Percentiles rank a stretch among this genome's conserved stretches.
Conservation (phyloP, 2,888 invertebrate genomes). For the Sacculina carcini region DNA sequence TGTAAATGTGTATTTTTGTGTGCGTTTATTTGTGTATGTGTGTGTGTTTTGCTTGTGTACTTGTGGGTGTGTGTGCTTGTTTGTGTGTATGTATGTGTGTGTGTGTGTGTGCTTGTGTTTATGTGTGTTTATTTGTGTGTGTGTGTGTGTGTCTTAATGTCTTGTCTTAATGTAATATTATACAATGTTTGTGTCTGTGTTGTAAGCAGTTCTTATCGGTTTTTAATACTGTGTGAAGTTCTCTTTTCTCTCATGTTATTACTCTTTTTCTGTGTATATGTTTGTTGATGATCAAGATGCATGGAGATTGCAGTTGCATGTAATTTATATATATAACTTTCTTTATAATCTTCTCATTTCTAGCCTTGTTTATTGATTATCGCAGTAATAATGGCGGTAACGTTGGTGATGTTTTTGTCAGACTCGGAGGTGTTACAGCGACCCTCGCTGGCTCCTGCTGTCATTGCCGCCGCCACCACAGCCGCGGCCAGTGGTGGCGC, state of each 20-base stretch:
- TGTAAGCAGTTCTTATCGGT: neutral
- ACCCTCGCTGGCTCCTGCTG: neutral
- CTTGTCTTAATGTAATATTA: too few species aligned
- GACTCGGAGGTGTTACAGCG: neutral
- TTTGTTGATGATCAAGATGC: neutral
- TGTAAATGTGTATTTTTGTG: neutral
- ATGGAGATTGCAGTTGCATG: too few species aligned
- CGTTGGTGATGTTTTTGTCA: neutral
- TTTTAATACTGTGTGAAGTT: neutral
- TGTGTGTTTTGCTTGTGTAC: too few species aligned
- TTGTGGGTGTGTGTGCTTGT: too few species aligned
- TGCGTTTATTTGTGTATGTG: too few species aligned
- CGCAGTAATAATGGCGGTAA: neutral
- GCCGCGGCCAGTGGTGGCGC: constrained; percentile 3
- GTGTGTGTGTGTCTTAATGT: too few species aligned
- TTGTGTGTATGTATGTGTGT: too few species aligned
- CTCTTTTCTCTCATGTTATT: neutral
- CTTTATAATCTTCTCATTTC: too few species aligned
- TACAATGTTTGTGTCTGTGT: neutral
- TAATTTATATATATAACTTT: too few species aligned
- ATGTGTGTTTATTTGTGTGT: too few species aligned
- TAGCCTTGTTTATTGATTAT: neutral
- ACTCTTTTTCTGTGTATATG: neutral
- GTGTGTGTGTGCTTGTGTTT: too few species aligned
- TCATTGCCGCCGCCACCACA: neutral